Percentiles rank a stretch among this genome's conserved stretches.
These are phyloP conservation scores for Petrocephalus microphthalmus DNA, from an alignment of 2,113 vertebrate genomes.

Conservation along the genomic window DNA sequence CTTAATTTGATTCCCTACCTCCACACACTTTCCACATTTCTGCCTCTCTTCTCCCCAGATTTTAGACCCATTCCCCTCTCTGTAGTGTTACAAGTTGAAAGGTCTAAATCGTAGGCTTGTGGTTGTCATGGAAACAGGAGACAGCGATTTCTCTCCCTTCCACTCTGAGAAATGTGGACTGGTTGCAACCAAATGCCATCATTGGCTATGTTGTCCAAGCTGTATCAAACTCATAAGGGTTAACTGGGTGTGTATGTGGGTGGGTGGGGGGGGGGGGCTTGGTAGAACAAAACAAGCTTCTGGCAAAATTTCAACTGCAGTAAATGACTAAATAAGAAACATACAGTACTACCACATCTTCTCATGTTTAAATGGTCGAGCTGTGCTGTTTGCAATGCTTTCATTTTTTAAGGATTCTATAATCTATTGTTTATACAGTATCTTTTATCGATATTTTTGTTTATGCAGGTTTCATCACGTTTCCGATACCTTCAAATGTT, in stretches of 20 bases:
- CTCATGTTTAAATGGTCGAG: background rate
- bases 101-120: slow-evolving; percentile 26
- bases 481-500: background rate
- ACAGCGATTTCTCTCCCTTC: slow-evolving; percentile 11
- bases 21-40: background rate
- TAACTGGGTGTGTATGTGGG: background rate
- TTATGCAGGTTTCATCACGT: no score
- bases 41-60: background rate
- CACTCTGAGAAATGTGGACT: slow-evolving; percentile 11
- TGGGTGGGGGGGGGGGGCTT: background rate
- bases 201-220: background rate
- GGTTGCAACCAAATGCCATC: slow-evolving; percentile 18
- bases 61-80: background rate
- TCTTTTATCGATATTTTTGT: background rate
- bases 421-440: background rate
- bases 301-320: background rate
- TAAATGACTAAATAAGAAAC: background rate
- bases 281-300: background rate
- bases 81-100: slow-evolving; percentile 16
- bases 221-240: slow-evolving; percentile 3
- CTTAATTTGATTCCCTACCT: background rate
- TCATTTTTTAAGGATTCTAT: background rate
- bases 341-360: background rate
- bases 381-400: background rate
- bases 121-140: slow-evolving; percentile 26